These are phyloP conservation scores for Kuschelorhynchus macadamiae DNA, from an alignment of 2,888 invertebrate genomes.

Conservation along the genomic window DNA sequence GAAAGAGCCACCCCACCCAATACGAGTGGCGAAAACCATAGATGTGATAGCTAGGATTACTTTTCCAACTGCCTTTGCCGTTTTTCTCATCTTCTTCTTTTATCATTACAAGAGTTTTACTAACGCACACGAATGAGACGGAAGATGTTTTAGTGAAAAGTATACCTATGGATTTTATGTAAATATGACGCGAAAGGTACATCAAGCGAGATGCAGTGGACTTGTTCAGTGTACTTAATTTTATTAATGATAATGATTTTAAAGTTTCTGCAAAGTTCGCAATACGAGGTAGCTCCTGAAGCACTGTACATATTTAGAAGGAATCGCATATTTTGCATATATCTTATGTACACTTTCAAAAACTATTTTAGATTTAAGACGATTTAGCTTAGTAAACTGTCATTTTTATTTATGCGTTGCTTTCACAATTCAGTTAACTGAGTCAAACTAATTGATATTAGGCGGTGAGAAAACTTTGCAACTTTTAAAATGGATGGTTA, in stretches of 20 bases:
- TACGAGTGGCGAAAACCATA: conserved; percentile 93
- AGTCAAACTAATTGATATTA: no score
- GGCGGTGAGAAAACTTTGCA: no score
- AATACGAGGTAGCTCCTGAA: conserved; percentile 67
- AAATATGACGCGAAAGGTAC: conserved; percentile 44
- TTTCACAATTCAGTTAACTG: conserved; percentile 41
- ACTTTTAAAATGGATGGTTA: no score
- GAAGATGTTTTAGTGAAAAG: no score
- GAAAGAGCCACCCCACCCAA: conserved; percentile 93
- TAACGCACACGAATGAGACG: conserved; percentile 68
- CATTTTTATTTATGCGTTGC: conserved; percentile 41
- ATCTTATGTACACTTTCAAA: conserved; percentile 24
- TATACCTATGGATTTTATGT: no score
- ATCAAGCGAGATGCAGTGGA: conserved; percentile 46
- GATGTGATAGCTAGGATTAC: conserved; percentile 95
- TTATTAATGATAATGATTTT: conserved; percentile 23
- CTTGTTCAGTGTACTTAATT: conserved; percentile 40
- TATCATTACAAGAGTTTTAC: conserved; percentile 92
- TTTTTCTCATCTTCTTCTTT: conserved; percentile 96
- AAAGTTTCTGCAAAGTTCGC: conserved; percentile 61
- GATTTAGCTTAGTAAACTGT: no score
- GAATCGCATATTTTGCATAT: conserved; percentile 21
- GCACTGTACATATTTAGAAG: conserved; percentile 65
- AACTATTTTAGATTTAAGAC: no score
- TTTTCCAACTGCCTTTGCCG: conserved; percentile 92